Conservation (phyloP, 2,113 vertebrate genomes). For the Aspidoscelis tigris region DNA sequence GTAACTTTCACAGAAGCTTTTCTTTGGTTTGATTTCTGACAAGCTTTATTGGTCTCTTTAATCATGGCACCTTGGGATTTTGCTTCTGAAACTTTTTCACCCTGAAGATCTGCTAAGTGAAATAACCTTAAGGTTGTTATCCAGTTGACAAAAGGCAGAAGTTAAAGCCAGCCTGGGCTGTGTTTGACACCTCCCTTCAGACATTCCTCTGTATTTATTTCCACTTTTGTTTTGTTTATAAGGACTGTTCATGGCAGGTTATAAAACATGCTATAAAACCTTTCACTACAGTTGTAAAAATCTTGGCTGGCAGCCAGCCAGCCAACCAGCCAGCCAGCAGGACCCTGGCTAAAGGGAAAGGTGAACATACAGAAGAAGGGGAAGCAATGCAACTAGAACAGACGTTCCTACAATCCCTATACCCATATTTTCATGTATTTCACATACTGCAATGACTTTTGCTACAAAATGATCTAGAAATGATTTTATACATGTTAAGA, state of each 20-base stretch:
- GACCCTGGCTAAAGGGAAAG: not conserved
- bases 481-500: too few species aligned
- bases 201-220: slow-evolving; percentile 40
- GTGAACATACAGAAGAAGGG: not conserved
- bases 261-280: slow-evolving; percentile 46
- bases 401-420: too few species aligned
- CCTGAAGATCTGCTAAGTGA: slow-evolving; percentile 19
- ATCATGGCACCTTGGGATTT: slow-evolving; percentile 11
- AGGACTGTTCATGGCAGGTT: slow-evolving; percentile 43
- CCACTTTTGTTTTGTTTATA: slow-evolving; percentile 49
- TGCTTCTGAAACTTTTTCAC: slow-evolving; percentile 23
- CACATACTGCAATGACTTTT: not conserved
- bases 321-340: not conserved
- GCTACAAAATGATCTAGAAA: too few species aligned
- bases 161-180: slow-evolving; percentile 26
- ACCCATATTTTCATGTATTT: not conserved
- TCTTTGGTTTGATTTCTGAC: slow-evolving; percentile 27
- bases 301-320: slow-evolving; percentile 24
- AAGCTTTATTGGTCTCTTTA: slow-evolving; percentile 12
- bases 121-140: slow-evolving; percentile 31
- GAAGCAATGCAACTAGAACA: not conserved
- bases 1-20: slow-evolving; percentile 22
- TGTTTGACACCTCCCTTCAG: slow-evolving; percentile 5
- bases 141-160: slow-evolving; percentile 37
- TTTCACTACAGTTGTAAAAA: slow-evolving; percentile 35